Evolutionary conservation across 1,140 invertebrate genomes (phyloP).

Genomic region (Cataglyphis hispanica): DNA sequence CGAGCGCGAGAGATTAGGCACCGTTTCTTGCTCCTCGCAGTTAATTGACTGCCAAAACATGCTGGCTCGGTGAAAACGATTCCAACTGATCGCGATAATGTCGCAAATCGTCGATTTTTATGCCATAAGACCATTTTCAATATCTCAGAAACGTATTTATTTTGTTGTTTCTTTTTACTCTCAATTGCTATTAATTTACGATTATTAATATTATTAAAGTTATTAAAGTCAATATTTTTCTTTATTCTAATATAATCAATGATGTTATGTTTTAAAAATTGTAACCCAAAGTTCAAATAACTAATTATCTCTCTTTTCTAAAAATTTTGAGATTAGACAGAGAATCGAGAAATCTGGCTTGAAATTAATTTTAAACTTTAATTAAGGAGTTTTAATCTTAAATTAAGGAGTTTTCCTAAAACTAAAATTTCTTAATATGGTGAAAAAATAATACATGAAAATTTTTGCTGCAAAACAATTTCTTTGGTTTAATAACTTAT

Average conservation of each 20-base stretch:
- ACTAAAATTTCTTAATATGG: no score
- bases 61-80: slow-evolving; percentile 16
- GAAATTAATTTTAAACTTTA: no score
- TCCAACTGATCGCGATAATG: not conserved
- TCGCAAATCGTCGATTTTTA: not conserved
- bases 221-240: not conserved
- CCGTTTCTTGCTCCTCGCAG: not conserved
- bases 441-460: no score
- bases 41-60: slow-evolving; percentile 30
- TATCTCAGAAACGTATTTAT: not conserved
- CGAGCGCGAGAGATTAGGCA: slow-evolving; percentile 48
- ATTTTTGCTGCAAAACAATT: no score
- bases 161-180: not conserved
- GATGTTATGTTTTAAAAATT: not conserved
- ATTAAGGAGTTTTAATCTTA: no score
- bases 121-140: not conserved
- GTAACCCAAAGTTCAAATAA: not conserved
- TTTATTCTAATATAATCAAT: not conserved
- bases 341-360: no score
- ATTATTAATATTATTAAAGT: not conserved
- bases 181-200: no score
- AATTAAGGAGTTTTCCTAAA: no score
- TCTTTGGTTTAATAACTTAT: no score
- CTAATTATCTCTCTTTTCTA: not conserved
- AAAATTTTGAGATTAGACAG: not conserved